Base-by-base conservation (phyloP, 2,888 invertebrate genomes). In the Hirtodrosophila histrioides region DNA sequence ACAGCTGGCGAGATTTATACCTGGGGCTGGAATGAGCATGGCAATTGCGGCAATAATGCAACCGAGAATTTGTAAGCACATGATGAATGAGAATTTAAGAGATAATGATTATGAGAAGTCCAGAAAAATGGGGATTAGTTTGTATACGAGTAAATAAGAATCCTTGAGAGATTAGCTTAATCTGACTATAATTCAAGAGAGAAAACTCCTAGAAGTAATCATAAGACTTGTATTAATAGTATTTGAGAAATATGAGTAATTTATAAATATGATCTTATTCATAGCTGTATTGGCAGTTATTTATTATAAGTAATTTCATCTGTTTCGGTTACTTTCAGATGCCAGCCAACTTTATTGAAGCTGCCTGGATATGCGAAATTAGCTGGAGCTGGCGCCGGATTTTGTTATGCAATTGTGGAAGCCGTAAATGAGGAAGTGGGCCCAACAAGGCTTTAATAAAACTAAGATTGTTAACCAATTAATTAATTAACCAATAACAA, bases 21-120 rank as follows among this genome's bases (percentile, higher is more conserved):
- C 17, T 97, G 97, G 97, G 97, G 97, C 0, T 97, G 97, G 97
- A 97, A 97, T 91, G 97, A 97, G 88, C 97, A 97, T 92, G 96
- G 95, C 37, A 97, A 95, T 89, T 97, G 97, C 84, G 97, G 97
- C 54, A 94, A 94, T 75, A 94, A 94, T 54, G 72, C 82, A 0
- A 88, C 87, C 0, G 89, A 90, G 24, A 92, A 92, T 81, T 36
- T 91, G 92, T 92, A 83, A 88, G 89, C 64, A 7, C 6, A 27
- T 31, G 12, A 10, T 8, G 27, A n/a, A n/a, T n/a, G 17, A 17
- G 17, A 17, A n/a, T n/a, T n/a, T n/a, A n/a, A n/a, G n/a, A n/a
- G n/a, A n/a, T n/a, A n/a, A n/a, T n/a, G 17, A 17, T 17, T 17
- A 17, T 17, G 17, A 17, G 17, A 17, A 17, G 27, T 17, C 3